Conservation (phyloP, 2,113 vertebrate genomes). For the Rhinoderma darwinii region DNA sequence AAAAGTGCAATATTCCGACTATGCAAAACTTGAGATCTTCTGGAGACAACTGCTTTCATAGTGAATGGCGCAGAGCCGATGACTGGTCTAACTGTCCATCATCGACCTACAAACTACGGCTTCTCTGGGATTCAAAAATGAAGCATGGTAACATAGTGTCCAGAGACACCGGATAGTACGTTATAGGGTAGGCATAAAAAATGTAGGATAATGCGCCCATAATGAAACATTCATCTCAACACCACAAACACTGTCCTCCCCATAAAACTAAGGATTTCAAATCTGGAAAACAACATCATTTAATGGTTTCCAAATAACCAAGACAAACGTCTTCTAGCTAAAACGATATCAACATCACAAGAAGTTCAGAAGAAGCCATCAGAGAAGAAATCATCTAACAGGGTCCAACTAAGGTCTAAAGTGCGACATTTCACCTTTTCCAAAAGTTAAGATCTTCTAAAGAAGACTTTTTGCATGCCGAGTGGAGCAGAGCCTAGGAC, state of each 20-base stretch:
- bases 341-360: no score
- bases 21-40: background rate
- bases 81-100: background rate
- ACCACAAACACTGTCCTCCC: constrained; percentile 46
- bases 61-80: background rate
- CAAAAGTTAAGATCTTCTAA: no score
- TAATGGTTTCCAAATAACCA: constrained; percentile 25
- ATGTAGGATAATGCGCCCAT: constrained; percentile 3
- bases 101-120: background rate
- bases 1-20: background rate
- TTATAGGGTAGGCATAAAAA: no score
- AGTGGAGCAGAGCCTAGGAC: no score
- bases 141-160: background rate
- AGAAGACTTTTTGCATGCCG: no score
- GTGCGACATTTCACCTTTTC: no score
- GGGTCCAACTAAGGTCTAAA: no score
- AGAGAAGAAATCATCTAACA: no score
- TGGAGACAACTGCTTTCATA: background rate
- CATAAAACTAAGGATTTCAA: constrained; percentile 32
- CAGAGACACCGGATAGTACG: no score
- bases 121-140: constrained; percentile 10
- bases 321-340: background rate
- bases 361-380: no score
- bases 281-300: constrained; percentile 26
- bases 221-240: background rate